Evolutionary conservation across 2,888 invertebrate genomes (phyloP), one percentile per base, ranked within the genome.

Genomic region (Scaptodrosophila latifasciaeformis): DNA sequence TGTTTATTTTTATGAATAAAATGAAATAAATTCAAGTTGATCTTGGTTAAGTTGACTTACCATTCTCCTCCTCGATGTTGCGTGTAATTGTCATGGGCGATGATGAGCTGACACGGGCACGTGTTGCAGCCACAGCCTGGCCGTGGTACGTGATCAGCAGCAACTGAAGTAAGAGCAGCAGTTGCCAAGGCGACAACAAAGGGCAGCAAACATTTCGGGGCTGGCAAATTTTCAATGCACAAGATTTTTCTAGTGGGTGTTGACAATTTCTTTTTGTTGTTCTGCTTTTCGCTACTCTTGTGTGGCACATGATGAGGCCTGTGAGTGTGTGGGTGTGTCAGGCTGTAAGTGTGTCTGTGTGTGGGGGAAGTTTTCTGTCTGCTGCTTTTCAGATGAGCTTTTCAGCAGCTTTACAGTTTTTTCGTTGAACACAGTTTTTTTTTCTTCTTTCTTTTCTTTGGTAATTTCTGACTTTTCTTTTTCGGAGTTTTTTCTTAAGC

Each of bases 31-130:
- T n/a, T n/a, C n/a, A n/a, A n/a, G n/a, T n/a, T n/a, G n/a, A n/a
- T n/a, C n/a, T n/a, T n/a, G n/a, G n/a, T n/a, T n/a, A n/a, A n/a
- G 9, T 9, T 13, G 4, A 84, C 85, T 86, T 68, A 85, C 85
- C 85, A 57, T 86, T 86, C 70, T 85, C 85, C 58, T 86, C 86
- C 54, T 85, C 85, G 43, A 86, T 86, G 68, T 85, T 85, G 55
- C 85, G 83, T 49, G 84, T 84, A 79, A 86, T 84, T 54, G 83
- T 71, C 30, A 70, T n/a, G n/a, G n/a, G 66, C 21, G 85, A 83
- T 30, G 82, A 78, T 40, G 82, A 71, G 45, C 83, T 83, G 61
- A 82, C 79, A 52, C 84, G 83, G 27, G 68, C 78, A 59, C 76
- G 76, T 59, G 83, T 68, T 46, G 85, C 69, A 54, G 68, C 80